Evolutionary conservation across 2,113 vertebrate genomes (phyloP).

Genomic region (Addax nasomaculatus): DNA sequence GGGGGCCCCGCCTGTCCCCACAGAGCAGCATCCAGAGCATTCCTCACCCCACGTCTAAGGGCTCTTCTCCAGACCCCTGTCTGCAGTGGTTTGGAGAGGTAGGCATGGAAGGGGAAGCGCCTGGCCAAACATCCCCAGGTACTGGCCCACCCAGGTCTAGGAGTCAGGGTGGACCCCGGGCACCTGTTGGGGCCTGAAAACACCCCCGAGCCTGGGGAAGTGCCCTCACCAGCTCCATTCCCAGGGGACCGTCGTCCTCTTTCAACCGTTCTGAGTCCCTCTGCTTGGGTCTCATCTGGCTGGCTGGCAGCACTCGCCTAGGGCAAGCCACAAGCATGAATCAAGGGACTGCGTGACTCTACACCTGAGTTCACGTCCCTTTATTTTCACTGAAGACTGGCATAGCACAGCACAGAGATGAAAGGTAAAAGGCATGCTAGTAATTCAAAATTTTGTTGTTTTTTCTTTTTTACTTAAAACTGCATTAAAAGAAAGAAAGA

Average conservation of each 20-base stretch:
- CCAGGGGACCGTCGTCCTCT: not conserved
- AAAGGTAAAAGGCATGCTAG: not conserved
- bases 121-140: not conserved
- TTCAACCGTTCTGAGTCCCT: fast-evolving
- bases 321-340: not conserved
- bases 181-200: not conserved
- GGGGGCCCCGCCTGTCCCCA: fast-evolving
- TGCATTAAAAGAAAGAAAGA: not conserved
- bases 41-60: fast-evolving
- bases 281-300: not conserved
- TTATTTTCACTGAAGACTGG: not conserved
- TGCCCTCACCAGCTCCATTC: not conserved
- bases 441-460: not conserved
- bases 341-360: fast-evolving
- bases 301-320: fast-evolving
- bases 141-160: not conserved
- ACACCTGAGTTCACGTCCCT: too few relatives aligned
- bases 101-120: too few relatives aligned
- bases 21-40: fast-evolving
- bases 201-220: fast-evolving
- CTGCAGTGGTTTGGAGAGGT: not conserved
- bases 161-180: not conserved
- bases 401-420: fast-evolving
- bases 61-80: too few relatives aligned
- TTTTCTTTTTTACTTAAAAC: not conserved